Evolutionary conservation across 2,797 vertebrate species (phyloP).

Genomic region (Sebastolobus altivelis): DNA sequence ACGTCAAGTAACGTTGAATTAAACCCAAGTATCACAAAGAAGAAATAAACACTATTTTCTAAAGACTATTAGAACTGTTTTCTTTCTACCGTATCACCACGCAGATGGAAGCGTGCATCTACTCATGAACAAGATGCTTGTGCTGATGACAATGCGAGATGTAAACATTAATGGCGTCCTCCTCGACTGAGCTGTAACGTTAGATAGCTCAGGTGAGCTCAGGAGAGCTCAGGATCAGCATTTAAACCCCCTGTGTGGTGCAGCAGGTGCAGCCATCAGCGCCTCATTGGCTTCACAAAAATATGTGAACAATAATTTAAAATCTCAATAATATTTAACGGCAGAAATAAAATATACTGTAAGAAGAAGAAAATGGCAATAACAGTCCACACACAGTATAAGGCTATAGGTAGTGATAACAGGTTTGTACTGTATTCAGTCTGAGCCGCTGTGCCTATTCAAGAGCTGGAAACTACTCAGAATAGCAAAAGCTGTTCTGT

Average conservation of each 20-base stretch:
- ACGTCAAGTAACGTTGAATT: not conserved
- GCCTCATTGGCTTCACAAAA: not conserved
- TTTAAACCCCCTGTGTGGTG: not conserved
- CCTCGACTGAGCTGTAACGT: too few relatives aligned
- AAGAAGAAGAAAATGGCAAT: not conserved
- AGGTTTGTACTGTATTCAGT: not conserved
- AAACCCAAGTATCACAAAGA: not conserved
- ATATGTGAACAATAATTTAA: not conserved
- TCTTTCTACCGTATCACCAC: too few relatives aligned
- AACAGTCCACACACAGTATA: not conserved
- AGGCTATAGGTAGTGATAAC: not conserved
- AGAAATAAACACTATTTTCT: too few relatives aligned
- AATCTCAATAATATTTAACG: not conserved
- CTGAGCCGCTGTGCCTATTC: not conserved
- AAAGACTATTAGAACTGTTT: too few relatives aligned
- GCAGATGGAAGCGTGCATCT: too few relatives aligned
- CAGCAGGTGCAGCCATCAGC: not conserved
- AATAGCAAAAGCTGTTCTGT: slow-evolving; percentile 4
- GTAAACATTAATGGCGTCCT: too few relatives aligned
- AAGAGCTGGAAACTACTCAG: slow-evolving; percentile 5
- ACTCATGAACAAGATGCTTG: too few relatives aligned
- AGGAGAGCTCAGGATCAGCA: too few relatives aligned
- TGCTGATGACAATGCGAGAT: too few relatives aligned
- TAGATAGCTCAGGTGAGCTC: too few relatives aligned
- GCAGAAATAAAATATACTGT: not conserved